A percentile compares a stretch with the other conserved stretches of the same genome.
phyloP scores from a whole-genome alignment of 1,140 invertebrate species.

The Cyphomyrmex costatus region DNA sequence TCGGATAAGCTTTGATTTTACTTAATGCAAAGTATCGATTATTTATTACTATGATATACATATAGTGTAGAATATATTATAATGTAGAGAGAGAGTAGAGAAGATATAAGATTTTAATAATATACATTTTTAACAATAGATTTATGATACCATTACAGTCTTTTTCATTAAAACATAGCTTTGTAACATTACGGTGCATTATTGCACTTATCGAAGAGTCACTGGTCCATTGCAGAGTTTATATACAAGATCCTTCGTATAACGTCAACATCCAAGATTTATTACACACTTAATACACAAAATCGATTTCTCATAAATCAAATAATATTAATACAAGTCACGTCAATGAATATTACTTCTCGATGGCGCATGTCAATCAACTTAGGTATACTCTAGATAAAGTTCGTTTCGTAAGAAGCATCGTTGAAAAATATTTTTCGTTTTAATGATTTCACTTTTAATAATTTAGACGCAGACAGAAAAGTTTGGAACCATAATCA shows the following conservation, averaged over 20 bases:
- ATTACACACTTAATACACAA: constrained; percentile 42
- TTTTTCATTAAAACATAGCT: constrained; percentile 1
- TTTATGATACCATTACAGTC: background rate
- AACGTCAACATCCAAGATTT: constrained; percentile 48
- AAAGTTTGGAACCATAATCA: constrained; percentile 14
- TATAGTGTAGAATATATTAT: background rate
- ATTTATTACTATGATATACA: background rate
- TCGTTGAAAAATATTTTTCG: background rate
- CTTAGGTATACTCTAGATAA: background rate
- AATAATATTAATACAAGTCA: constrained; percentile 38
- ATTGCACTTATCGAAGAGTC: constrained; percentile 41
- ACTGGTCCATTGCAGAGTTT: constrained; percentile 28
- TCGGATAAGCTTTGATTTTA: background rate
- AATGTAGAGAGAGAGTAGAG: background rate
- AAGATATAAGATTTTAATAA: background rate
- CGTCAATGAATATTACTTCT: constrained; percentile 39
- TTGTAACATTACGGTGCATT: constrained; percentile 10
- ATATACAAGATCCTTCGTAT: constrained; percentile 1
- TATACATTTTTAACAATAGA: constrained; percentile 8
- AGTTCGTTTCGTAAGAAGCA: background rate
- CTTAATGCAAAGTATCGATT: background rate
- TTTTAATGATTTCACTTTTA: constrained; percentile 1
- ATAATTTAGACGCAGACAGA: background rate
- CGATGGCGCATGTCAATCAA: background rate
- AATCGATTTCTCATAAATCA: constrained; percentile 55